Conservation (phyloP, 2,888 invertebrate species). For the Agonopterix arenella region DNA sequence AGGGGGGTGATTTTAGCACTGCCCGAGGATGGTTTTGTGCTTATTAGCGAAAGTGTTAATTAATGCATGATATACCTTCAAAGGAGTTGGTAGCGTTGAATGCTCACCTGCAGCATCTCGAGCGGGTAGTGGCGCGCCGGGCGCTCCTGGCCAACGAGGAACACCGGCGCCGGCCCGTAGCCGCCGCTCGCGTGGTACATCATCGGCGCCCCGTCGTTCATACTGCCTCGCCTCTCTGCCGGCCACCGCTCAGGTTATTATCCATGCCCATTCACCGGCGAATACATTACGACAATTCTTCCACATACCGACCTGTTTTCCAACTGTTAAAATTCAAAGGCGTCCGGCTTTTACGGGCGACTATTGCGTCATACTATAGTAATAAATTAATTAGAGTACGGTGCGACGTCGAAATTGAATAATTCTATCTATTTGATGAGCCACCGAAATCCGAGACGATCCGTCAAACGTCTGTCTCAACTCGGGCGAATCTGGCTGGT, state of each 20-base stretch:
- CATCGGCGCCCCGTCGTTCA: constrained; percentile 62
- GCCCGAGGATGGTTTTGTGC: no score
- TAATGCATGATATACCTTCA: no score
- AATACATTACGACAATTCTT: constrained; percentile 10
- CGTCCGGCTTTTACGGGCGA: constrained; percentile 22
- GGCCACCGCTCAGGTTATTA: constrained; percentile 9
- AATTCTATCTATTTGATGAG: constrained; percentile 49
- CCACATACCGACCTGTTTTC: constrained; percentile 49
- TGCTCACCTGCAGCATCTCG: constrained; percentile 40
- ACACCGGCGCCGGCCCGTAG: constrained; percentile 23
- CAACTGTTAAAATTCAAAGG: constrained; percentile 37
- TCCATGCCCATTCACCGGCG: background rate
- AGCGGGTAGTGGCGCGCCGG: constrained; percentile 47
- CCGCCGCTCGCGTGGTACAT: constrained; percentile 53
- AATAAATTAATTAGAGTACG: constrained; percentile 43
- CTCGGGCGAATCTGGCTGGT: constrained; percentile 33
- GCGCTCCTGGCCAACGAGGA: constrained; percentile 27
- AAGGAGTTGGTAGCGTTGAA: constrained; percentile 21
- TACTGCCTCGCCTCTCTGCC: constrained; percentile 35
- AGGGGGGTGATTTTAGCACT: no score
- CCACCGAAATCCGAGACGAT: constrained; percentile 66
- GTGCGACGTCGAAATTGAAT: constrained; percentile 49
- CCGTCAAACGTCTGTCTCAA: constrained; percentile 43
- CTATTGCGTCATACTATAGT: constrained; percentile 64
- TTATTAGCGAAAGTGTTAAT: no score